Evolutionary conservation across 1,140 invertebrate genomes (phyloP).

Genomic region (Danaus plexippus): DNA sequence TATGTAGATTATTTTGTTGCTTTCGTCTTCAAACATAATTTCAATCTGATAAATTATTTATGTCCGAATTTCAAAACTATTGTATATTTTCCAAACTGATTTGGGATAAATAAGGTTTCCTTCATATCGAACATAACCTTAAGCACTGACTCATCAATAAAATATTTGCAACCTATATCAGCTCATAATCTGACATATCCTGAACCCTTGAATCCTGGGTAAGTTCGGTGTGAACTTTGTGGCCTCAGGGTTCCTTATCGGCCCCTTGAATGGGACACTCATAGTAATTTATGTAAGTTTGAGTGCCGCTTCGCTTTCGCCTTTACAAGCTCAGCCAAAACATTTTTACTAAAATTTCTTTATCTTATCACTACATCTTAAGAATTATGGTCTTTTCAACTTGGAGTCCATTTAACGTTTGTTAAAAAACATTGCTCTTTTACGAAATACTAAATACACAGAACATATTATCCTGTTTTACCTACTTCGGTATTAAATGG

Average conservation of each 20-base stretch:
- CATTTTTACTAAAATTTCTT: constrained; percentile 22
- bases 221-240: constrained; percentile 42
- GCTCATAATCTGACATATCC: constrained; percentile 39
- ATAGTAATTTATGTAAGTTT: constrained; percentile 54
- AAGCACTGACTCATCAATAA: constrained; percentile 14
- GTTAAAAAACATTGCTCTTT: constrained; percentile 7
- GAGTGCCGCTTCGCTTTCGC: constrained; percentile 20
- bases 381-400: constrained; percentile 17
- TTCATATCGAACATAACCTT: too few species aligned
- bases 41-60: too few species aligned
- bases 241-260: constrained; percentile 46
- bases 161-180: constrained; percentile 46
- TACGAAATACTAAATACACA: constrained; percentile 3
- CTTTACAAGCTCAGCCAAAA: constrained; percentile 16
- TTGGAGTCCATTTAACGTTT: constrained; percentile 9
- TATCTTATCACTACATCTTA: constrained; percentile 26
- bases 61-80: too few species aligned
- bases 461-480: too few species aligned
- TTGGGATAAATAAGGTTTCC: too few species aligned
- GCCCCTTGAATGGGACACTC: constrained; percentile 43
- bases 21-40: too few species aligned
- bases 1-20: too few species aligned
- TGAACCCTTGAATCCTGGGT: constrained; percentile 29
- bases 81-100: too few species aligned
- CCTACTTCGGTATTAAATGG: too few species aligned